A percentile compares a stretch with the other conserved stretches of the same genome.
phyloP scores from a whole-genome alignment of 2,888 invertebrate genomes.

The Drosophila buzzatii region DNA sequence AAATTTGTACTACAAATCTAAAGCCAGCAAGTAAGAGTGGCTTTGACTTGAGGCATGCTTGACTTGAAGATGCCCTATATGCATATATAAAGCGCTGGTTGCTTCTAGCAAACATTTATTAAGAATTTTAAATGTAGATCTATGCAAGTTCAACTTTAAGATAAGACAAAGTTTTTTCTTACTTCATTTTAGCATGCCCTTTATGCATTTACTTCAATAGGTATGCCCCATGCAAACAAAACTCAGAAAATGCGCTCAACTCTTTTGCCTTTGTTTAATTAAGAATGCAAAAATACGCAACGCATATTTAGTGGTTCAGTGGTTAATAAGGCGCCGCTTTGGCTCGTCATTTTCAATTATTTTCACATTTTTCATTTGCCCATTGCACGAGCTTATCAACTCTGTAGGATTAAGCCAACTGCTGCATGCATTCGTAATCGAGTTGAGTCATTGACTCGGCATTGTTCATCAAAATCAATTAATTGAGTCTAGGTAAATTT shows the following conservation, averaged over 20 bases:
- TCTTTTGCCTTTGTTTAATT: constrained; percentile 53
- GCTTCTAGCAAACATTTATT: not conserved
- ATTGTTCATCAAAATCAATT: constrained; percentile 1
- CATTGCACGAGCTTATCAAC: not conserved
- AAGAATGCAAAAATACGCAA: constrained; percentile 43
- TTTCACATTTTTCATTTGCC: constrained; percentile 8
- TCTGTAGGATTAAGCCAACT: not conserved
- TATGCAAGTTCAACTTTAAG: not conserved
- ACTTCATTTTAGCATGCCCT: not conserved
- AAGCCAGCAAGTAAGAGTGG: constrained; percentile 19
- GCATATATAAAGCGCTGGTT: too few species aligned
- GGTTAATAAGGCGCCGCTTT: constrained; percentile 34
- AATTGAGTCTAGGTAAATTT: constrained; percentile 1
- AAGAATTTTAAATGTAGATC: not conserved
- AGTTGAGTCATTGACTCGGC: constrained; percentile 1
- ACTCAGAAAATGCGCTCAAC: constrained; percentile 17
- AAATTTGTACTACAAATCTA: constrained; percentile 58
- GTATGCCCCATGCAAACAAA: constrained; percentile 1
- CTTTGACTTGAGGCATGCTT: not conserved
- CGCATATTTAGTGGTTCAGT: constrained; percentile 44
- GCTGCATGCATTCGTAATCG: not conserved
- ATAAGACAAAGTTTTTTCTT: not conserved
- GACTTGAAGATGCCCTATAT: not conserved
- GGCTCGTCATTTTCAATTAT: constrained; percentile 2
- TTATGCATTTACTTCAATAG: not conserved